Base-by-base conservation (phyloP, 92 coral and sea anemone genomes). In the Zoanthus solanderi region DNA sequence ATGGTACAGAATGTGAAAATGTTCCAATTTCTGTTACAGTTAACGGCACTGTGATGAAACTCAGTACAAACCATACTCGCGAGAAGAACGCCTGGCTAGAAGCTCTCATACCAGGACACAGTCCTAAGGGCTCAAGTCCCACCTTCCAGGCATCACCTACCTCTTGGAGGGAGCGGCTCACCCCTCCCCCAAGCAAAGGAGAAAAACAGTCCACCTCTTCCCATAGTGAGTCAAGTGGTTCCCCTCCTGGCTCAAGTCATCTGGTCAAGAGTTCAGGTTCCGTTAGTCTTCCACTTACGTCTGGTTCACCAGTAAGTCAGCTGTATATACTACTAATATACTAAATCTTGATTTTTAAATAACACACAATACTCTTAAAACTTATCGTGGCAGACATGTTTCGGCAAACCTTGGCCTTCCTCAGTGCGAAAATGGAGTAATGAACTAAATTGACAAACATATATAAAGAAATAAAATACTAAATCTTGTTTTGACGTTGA, bases 41-140 rank as follows among this genome's bases (percentile, higher is more conserved):
- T 23, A 88, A 86, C 87, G 96, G 94, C 34, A 94, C 94, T 37
- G 92, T 88, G 72, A 94, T 95, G 98, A 94, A 92, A 83, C 77
- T 97, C 46, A 95, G 98, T 17, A 96, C 99, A 23, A 97, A 97
- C 81, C 98, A 94, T 77, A 92, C 95, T 34, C 93, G 93, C 23
- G 99, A 97, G 88, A 97, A 97, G 80, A 60, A 87, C 29, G 95
- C 98, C 18, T 97, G 99, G 99, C 78, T 97, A 76, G 99, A 97
- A 56, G 90, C 94, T 16, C 89, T 97, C 78, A 84, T 85, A 23
- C 97, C 93, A 67, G 95, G 95, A 75, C 96, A 89, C 86, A 96
- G 98, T 71, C 89, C 92, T 8, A 87, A 83, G 37, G 86, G 84
- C 9, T 42, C 86, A 4, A 87, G 87, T 12, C 93, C 96, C n/a